phyloP scores from a whole-genome alignment of 2,888 invertebrate species.

The Phengaris arion region DNA sequence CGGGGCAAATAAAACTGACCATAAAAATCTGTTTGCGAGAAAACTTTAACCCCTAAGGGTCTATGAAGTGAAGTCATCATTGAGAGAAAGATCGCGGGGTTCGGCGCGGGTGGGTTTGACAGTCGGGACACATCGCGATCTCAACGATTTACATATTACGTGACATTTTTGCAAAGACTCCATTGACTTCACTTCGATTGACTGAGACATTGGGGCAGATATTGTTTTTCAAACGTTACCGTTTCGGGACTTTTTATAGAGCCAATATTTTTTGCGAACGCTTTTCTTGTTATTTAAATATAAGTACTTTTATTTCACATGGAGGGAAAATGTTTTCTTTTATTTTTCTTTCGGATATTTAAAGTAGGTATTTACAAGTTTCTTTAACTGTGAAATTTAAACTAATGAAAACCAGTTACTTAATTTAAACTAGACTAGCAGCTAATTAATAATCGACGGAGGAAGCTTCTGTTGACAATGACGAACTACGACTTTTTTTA shows the following conservation, averaged over 20 bases:
- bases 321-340: not conserved
- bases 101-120: constrained; percentile 67
- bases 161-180: constrained; percentile 73
- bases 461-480: not conserved
- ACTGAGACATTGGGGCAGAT: constrained; percentile 72
- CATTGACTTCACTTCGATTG: constrained; percentile 72
- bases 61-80: constrained; percentile 63
- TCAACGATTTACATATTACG: constrained; percentile 79
- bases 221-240: constrained; percentile 67
- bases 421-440: not conserved
- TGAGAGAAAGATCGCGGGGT: constrained; percentile 63
- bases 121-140: constrained; percentile 75
- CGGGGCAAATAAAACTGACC: constrained; percentile 21
- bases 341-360: not conserved
- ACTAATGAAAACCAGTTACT: too few species aligned
- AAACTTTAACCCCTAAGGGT: constrained; percentile 41
- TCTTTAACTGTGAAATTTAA: not conserved
- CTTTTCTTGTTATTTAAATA: constrained; percentile 19
- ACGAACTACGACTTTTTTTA: not conserved
- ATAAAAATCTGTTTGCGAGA: constrained; percentile 42
- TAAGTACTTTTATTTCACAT: not conserved
- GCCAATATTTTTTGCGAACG: not conserved
- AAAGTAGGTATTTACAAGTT: not conserved
- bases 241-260: constrained; percentile 42
- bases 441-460: not conserved